These are phyloP conservation scores for Virgularia gustaviana DNA, from an alignment of 92 coral and sea anemone genomes.

Conservation along the genomic window DNA sequence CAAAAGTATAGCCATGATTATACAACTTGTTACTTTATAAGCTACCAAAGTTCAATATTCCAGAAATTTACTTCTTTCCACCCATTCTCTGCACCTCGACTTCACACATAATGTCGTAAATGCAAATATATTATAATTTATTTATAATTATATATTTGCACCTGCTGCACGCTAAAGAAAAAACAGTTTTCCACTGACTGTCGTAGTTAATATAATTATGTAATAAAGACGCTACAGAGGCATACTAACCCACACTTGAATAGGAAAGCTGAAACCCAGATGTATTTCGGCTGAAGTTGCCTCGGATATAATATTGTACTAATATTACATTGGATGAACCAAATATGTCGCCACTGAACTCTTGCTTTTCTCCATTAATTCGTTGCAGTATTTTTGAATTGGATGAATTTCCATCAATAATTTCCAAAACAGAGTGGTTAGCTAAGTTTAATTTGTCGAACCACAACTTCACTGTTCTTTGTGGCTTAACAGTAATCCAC, in stretches of 20 bases:
- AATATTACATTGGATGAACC: slow-evolving; percentile 22
- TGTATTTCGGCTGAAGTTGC: background rate
- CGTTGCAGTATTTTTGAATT: slow-evolving; percentile 64
- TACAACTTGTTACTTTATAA: too few relatives aligned
- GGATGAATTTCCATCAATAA: slow-evolving; percentile 76
- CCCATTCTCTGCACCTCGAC: too few relatives aligned
- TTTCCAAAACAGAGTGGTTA: slow-evolving; percentile 62
- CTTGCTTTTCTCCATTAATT: slow-evolving; percentile 46
- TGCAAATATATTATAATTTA: too few relatives aligned
- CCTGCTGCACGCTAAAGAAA: too few relatives aligned
- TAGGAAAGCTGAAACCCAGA: slow-evolving; percentile 24
- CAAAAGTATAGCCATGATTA: too few relatives aligned
- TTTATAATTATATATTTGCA: too few relatives aligned
- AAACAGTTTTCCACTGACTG: too few relatives aligned
- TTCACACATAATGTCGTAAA: too few relatives aligned
- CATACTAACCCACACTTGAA: slow-evolving; percentile 24
- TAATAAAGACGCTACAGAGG: background rate
- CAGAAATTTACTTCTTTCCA: too few relatives aligned
- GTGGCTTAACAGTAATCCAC: slow-evolving; percentile 59
- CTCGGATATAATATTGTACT: slow-evolving; percentile 6
- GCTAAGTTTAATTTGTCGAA: slow-evolving; percentile 75
- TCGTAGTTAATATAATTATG: too few relatives aligned
- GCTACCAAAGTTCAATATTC: too few relatives aligned
- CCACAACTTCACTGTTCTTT: slow-evolving; percentile 70
- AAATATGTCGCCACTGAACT: slow-evolving; percentile 10